A percentile compares a stretch with the other conserved stretches of the same genome.
Evolutionary conservation across 2,888 invertebrate species (phyloP).

Genomic region (Steinernema scapterisci): DNA sequence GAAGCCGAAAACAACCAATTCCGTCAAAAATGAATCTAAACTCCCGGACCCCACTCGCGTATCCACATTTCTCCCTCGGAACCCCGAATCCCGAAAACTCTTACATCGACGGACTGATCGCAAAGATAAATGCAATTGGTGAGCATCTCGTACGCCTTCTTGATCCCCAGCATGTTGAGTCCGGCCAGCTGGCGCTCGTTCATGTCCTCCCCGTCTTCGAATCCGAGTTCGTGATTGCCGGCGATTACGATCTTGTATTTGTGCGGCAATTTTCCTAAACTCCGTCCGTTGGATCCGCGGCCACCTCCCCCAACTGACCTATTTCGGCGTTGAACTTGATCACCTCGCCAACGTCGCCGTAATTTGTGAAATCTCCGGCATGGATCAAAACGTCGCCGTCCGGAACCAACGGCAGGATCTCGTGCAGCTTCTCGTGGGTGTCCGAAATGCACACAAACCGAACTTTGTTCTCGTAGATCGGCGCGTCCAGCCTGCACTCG

Average conservation of each 20-base stretch:
- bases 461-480: slow-evolving; percentile 55
- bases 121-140: slow-evolving; percentile 65
- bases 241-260: slow-evolving; percentile 74
- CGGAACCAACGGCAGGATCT: slow-evolving; percentile 42
- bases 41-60: too few species aligned
- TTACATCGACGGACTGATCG: slow-evolving; percentile 58
- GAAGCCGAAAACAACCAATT: too few species aligned
- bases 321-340: slow-evolving; percentile 66
- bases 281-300: slow-evolving; percentile 7
- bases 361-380: slow-evolving; percentile 66
- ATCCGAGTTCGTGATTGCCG: slow-evolving; percentile 83
- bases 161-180: slow-evolving; percentile 62
- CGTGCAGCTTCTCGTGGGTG: slow-evolving; percentile 64
- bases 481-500: slow-evolving; percentile 57
- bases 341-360: slow-evolving; percentile 64
- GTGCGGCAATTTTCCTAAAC: slow-evolving; percentile 54
- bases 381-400: slow-evolving; percentile 63
- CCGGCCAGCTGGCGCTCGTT: slow-evolving; percentile 52
- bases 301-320: slow-evolving; percentile 42
- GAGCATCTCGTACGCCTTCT: slow-evolving; percentile 64
- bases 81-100: too few species aligned
- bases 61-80: slow-evolving; percentile 13
- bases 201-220: slow-evolving; percentile 72
- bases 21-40: too few species aligned
- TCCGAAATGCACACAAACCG: slow-evolving; percentile 64